A percentile compares a stretch with the other conserved stretches of the same genome.
Conservation (phyloP, 2,113 vertebrate genomes). For the Pampusana beccarii region DNA sequence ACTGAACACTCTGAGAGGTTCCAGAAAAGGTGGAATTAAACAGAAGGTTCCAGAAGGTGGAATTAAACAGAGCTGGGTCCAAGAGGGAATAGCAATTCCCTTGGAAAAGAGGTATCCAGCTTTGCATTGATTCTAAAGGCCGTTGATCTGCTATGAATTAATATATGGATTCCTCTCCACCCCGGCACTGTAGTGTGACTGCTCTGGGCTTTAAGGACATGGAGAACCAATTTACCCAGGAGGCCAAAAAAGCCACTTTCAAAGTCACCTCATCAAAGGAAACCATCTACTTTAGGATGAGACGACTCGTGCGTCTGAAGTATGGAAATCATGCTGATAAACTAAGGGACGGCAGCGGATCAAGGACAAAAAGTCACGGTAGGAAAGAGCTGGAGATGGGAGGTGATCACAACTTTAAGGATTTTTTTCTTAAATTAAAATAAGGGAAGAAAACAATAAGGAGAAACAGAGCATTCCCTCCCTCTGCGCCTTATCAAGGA, state of each 20-base stretch:
- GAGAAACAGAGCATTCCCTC: neutral
- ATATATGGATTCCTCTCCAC: neutral
- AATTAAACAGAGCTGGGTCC: neutral
- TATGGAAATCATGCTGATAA: neutral
- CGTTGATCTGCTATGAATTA: too few relatives aligned
- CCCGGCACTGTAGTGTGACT: neutral
- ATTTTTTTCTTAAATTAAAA: neutral
- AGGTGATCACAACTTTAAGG: neutral
- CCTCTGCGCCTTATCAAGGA: neutral
- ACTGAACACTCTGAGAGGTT: neutral
- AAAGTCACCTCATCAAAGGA: neutral
- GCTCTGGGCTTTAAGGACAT: neutral
- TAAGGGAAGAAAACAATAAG: neutral
- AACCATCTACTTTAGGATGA: neutral
- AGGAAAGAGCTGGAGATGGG: neutral
- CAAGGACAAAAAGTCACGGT: neutral
- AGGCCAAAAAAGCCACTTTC: neutral
- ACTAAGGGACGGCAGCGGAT: neutral
- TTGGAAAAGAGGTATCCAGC: rapidly evolving
- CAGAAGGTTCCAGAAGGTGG: neutral
- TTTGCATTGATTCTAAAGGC: neutral
- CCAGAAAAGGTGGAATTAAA: neutral
- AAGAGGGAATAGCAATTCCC: neutral
- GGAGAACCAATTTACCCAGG: neutral
- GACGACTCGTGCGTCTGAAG: neutral